phyloP scores from a whole-genome alignment of 1,140 invertebrate genomes.

The Atopsyche davidsoni region DNA sequence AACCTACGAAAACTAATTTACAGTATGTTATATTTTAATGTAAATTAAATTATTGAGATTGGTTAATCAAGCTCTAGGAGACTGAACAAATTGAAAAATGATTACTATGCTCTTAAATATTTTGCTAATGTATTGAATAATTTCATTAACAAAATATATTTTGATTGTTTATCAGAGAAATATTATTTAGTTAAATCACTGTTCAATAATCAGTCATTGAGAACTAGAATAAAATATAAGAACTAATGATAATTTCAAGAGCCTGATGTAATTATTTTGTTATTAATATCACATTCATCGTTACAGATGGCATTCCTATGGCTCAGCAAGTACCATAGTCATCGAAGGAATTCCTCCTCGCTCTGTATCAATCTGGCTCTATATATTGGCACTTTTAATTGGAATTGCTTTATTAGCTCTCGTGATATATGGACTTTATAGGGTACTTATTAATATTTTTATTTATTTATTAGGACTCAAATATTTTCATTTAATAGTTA shows the following conservation, averaged over 20 bases:
- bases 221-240: background rate
- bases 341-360: slow-evolving; percentile 3
- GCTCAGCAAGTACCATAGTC: slow-evolving; percentile 6
- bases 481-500: background rate
- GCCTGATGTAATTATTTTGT: background rate
- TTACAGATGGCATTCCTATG: slow-evolving; percentile 4
- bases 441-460: slow-evolving; percentile 1
- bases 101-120: too few relatives aligned
- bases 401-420: slow-evolving; percentile 10
- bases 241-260: background rate
- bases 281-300: background rate
- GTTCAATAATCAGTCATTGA: background rate
- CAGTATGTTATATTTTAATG: background rate
- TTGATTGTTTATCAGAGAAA: background rate
- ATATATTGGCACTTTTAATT: slow-evolving; percentile 1
- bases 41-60: too few relatives aligned
- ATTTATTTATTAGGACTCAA: background rate
- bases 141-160: background rate
- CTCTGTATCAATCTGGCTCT: slow-evolving; percentile 6
- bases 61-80: too few relatives aligned
- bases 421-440: slow-evolving; percentile 10
- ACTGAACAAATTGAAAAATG: too few relatives aligned
- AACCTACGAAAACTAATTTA: too few relatives aligned
- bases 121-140: background rate
- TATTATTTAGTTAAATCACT: background rate